Base-by-base conservation (phyloP, 2,888 invertebrate species). In the Mongoloraphidia duomilia region DNA sequence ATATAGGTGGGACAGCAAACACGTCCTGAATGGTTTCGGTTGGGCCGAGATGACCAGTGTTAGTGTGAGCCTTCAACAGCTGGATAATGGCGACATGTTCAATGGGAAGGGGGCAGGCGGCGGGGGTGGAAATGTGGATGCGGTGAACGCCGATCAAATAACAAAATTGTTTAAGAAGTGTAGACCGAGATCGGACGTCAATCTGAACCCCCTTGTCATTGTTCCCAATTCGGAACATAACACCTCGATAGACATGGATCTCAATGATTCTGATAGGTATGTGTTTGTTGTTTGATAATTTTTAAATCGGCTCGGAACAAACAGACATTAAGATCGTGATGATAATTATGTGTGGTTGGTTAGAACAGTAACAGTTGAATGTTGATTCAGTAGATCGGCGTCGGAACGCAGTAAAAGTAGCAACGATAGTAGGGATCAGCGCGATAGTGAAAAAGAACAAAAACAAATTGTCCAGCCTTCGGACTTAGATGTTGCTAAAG, bases 91-190 rank as follows among this genome's bases (percentile, higher is more conserved):
- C 13, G 48, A 48, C 39, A 43, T 40, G 17, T 48, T 37, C 36
- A 37, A 17, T 13, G 17, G 37, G 34, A 43, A 35, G 17, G 45
- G 45, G 13, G n/a, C 45, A 45, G 14, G 37, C 13, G 42, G 42
- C 26, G 38, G 38, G 38, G 38, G 38, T 5, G 67, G 67, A 63
- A 67, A 68, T 64, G 65, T 66, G 62, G 68, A 67, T 63, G 48
- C 47, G 33, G 46, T 48, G 36, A 70, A 67, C 64, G 68, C 72
- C 71, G 85, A 85, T 74, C 81, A 83, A 72, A 85, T 89, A 71
- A 84, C 84, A 64, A 77, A 83, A 67, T 76, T 88, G 63, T 89
- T 88, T 72, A 87, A 87, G 62, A 88, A 88, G 82, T 88, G 88
- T 73, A 79, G 86, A 61, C 87, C 86, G 58, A 75, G 79, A 63